These are phyloP conservation scores for Keiferia lycopersicella DNA, from an alignment of 2,888 invertebrate species.

Conservation along the genomic window DNA sequence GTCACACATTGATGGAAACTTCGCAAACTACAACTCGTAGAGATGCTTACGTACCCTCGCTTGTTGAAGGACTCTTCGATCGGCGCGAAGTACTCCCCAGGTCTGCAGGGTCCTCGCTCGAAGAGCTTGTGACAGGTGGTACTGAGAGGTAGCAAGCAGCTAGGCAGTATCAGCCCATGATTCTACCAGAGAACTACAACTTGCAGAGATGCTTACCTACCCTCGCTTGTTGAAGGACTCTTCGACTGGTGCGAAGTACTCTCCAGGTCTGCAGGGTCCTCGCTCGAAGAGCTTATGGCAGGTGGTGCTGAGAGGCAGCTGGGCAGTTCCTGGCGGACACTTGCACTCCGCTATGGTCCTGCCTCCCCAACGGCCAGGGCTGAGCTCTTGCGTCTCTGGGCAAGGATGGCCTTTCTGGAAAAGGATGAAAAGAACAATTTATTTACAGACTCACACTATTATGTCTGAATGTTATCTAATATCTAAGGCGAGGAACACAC, in stretches of 20 bases:
- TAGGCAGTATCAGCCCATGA: constrained; percentile 91
- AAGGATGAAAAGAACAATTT: background rate
- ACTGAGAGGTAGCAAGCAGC: constrained; percentile 84
- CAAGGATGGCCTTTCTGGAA: constrained; percentile 87
- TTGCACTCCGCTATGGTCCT: constrained; percentile 88
- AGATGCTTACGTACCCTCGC: constrained; percentile 77
- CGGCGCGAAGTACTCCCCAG: constrained; percentile 89
- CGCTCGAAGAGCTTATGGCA: constrained; percentile 88
- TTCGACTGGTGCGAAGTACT: constrained; percentile 88
- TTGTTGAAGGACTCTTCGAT: constrained; percentile 78
- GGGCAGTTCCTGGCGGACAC: constrained; percentile 90
- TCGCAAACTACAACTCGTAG: too few relatives aligned
- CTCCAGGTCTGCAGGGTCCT: constrained; percentile 87
- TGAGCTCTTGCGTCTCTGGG: constrained; percentile 91
- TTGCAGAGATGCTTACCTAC: constrained; percentile 68
- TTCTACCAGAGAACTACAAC: too few relatives aligned
- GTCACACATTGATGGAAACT: too few relatives aligned
- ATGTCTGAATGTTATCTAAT: background rate
- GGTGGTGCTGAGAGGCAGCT: constrained; percentile 84
- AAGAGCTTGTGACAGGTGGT: constrained; percentile 88
- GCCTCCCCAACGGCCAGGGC: constrained; percentile 81
- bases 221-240: constrained; percentile 78
- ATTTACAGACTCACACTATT: too few relatives aligned
- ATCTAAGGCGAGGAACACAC: too few relatives aligned
- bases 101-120: constrained; percentile 86